Percentiles rank a stretch among this genome's conserved stretches.
phyloP scores from a whole-genome alignment of 2,113 vertebrate species.

The Ellobius talpinus region DNA sequence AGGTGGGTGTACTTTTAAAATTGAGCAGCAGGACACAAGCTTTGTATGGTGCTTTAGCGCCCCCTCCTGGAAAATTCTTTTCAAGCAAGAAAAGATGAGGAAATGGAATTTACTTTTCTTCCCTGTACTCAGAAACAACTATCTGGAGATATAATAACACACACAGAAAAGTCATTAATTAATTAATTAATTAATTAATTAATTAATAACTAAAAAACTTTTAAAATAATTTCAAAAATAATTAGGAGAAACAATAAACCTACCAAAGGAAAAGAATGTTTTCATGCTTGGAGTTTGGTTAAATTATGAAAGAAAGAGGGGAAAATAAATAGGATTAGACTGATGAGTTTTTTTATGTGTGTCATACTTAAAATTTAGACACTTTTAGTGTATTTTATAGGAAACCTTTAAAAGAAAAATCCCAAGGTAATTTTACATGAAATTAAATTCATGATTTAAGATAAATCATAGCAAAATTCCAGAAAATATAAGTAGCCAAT shows the following conservation, averaged over 20 bases:
- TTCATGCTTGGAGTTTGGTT: background rate
- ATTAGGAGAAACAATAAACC: background rate
- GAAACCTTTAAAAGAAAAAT: background rate
- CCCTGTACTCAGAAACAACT: background rate
- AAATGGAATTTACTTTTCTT: background rate
- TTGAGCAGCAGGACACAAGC: background rate
- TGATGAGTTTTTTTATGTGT: background rate
- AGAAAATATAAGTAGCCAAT: slow-evolving; percentile 13
- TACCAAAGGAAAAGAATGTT: background rate
- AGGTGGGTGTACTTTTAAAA: slow-evolving; percentile 50
- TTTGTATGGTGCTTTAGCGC: slow-evolving; percentile 83
- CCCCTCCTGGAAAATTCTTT: slow-evolving; percentile 83
- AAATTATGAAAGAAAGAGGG: background rate
- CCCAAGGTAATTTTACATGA: background rate
- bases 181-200: background rate
- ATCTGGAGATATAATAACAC: background rate
- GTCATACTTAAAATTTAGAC: background rate
- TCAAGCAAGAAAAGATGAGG: slow-evolving; percentile 3
- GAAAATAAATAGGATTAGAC: background rate
- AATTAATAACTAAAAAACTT: background rate
- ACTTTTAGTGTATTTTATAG: background rate
- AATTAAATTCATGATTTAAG: background rate
- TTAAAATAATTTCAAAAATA: background rate
- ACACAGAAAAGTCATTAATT: background rate
- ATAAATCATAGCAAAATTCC: slow-evolving; percentile 10